Evolutionary conservation across 2,797 vertebrate genomes (phyloP), one percentile per base, ranked within the genome.

Genomic region (Capromys pilorides): DNA sequence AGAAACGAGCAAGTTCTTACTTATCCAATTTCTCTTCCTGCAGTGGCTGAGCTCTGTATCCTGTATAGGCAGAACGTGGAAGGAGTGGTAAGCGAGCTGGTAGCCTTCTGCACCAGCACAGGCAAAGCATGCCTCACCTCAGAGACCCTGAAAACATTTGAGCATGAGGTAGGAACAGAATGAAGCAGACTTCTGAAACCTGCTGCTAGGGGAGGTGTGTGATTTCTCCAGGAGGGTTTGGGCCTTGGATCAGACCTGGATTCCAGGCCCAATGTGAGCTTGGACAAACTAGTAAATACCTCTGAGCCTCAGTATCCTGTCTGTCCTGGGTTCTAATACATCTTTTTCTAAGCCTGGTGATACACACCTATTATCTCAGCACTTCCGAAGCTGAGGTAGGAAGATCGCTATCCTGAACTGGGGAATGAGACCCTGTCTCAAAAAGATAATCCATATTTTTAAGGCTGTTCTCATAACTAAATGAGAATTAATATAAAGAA

Each of bases 41-140:
- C 97, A 99, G 99, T 99, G 98, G 96, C 99, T 94, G 99, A 99
- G 96, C 98, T 99, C 94, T 99, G 99, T 54, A 86, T 98, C 39
- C 98, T 97, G 66, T 98, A 98, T 94, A 97, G 98, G 80, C 96
- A 99, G 26, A 96, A 95, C 2, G 98, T 98, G 5, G 97, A 98
- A 13, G 96, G 97, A 0, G 97, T 99, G 73, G 98, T 98, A 11
- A 28, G 91, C 0, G 98, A 99, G 97, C 99, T 99, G 97, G 87
- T 99, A 62, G 99, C 99, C 39, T 99, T 98, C 93, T 98, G 98
- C 95, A 95, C 97, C 86, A 98, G 98, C 84, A 95, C 89, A 0
- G 69, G 8, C 69, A 97, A 59, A 88, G 96, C 41, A 0, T 96
- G 95, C 16, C 98, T 99, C 18, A 98, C 95, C 14, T 0, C 96